Evolutionary conservation across 2,888 invertebrate genomes (phyloP).

Genomic region (Luperina nickerlii): DNA sequence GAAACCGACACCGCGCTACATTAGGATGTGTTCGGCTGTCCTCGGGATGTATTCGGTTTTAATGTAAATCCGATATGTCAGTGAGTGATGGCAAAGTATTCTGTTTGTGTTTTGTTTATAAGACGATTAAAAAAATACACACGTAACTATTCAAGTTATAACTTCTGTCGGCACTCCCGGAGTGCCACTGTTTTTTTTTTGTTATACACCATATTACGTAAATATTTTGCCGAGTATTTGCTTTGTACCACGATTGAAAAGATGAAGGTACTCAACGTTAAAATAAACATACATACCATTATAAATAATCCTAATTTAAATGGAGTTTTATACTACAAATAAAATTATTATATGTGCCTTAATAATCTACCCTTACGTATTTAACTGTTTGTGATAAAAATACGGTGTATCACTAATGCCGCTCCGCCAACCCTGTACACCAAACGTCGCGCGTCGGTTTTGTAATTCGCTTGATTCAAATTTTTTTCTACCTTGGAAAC

Average conservation of each 20-base stretch:
- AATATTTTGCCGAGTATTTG: not conserved
- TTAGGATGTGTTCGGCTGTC: too few relatives aligned
- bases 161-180: too few relatives aligned
- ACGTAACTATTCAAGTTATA: too few relatives aligned
- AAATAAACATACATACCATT: not conserved
- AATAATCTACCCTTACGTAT: not conserved
- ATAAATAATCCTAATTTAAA: not conserved
- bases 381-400: not conserved
- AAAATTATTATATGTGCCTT: not conserved
- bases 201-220: not conserved
- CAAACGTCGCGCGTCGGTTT: constrained; percentile 79
- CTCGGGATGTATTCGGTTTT: too few relatives aligned
- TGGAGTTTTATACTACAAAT: not conserved
- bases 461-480: constrained; percentile 85
- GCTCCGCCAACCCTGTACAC: constrained; percentile 75
- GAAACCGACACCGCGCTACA: too few relatives aligned
- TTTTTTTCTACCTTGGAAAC: constrained; percentile 83
- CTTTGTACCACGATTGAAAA: not conserved
- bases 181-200: not conserved
- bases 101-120: too few relatives aligned
- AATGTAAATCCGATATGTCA: too few relatives aligned
- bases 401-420: not conserved
- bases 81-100: too few relatives aligned
- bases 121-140: too few relatives aligned
- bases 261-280: not conserved